A percentile compares a stretch with the other conserved stretches of the same genome.
These are phyloP conservation scores for Gnathonemus longibarbis DNA, from an alignment of 2,113 vertebrate species.

Conservation along the genomic window DNA sequence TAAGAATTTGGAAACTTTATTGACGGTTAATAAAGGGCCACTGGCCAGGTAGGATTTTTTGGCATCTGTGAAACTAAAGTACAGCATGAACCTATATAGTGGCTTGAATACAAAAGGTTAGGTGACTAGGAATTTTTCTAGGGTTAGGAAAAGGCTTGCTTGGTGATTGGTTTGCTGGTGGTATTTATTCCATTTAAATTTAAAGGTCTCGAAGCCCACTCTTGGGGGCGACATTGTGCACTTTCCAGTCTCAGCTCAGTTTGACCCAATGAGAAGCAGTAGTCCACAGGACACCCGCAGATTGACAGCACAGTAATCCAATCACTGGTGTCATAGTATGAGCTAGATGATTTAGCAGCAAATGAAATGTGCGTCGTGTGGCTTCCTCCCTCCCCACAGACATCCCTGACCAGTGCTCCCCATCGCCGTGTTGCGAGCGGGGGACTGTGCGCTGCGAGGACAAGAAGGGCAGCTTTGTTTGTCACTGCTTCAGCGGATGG, in stretches of 20 bases:
- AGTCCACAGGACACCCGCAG: background rate
- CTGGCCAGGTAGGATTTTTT: background rate
- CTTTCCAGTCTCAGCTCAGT: background rate
- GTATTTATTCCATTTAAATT: background rate
- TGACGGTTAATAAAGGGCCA: background rate
- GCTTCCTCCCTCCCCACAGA: conserved; percentile 50
- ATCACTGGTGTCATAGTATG: too few species aligned
- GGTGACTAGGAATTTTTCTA: background rate
- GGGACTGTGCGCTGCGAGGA: conserved; percentile 78
- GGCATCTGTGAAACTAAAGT: background rate
- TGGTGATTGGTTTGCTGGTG: background rate
- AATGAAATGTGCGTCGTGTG: background rate
- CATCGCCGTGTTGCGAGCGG: conserved; percentile 70
- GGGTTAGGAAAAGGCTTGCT: background rate
- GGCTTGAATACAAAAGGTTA: background rate
- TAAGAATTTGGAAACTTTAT: background rate
- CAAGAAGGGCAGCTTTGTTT: conserved; percentile 81
- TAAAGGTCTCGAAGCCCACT: background rate
- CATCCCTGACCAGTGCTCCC: conserved; percentile 89
- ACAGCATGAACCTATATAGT: background rate
- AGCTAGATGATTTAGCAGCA: background rate
- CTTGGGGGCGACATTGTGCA: background rate
- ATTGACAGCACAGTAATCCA: background rate
- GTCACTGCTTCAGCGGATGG: conserved; percentile 84
- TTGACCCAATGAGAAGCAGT: background rate